phyloP scores from a whole-genome alignment of 92 coral and sea anemone genomes.

The Porites divaricata region DNA sequence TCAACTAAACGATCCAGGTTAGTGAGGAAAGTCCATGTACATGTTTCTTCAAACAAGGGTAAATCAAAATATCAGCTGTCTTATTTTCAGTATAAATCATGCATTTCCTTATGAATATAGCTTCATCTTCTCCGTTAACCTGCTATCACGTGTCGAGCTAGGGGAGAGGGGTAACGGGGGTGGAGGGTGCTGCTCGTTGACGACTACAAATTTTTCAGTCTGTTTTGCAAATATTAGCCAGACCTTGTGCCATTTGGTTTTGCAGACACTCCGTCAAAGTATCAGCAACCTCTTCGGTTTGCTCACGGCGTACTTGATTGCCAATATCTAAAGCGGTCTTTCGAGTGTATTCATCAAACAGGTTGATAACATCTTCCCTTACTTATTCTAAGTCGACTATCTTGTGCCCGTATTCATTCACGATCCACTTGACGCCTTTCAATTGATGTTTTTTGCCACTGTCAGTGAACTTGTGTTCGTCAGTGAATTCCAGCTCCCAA shows the following conservation, averaged over 20 bases:
- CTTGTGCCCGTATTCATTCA: conserved; percentile 12
- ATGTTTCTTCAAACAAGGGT: too few species aligned
- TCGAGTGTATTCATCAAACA: neutral
- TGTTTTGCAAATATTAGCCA: neutral
- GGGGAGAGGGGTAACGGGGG: too few species aligned
- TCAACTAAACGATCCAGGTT: too few species aligned
- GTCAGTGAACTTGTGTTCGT: neutral
- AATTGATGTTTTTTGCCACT: neutral
- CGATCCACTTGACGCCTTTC: conserved; percentile 7
- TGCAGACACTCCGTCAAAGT: neutral
- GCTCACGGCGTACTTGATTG: neutral
- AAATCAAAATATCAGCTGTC: too few species aligned
- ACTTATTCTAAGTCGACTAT: neutral
- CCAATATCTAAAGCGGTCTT: neutral
- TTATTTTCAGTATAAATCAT: too few species aligned
- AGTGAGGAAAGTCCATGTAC: too few species aligned
- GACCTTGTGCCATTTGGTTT: neutral
- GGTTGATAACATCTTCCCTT: neutral
- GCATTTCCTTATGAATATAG: too few species aligned
- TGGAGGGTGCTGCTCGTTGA: too few species aligned
- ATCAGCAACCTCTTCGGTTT: neutral
- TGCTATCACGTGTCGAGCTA: too few species aligned
- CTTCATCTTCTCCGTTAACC: too few species aligned
- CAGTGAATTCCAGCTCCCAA: neutral
- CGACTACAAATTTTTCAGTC: neutral